A percentile compares a stretch with the other conserved stretches of the same genome.
Evolutionary conservation across 2,888 invertebrate genomes (phyloP).

Genomic region (Agonum fuliginosum): DNA sequence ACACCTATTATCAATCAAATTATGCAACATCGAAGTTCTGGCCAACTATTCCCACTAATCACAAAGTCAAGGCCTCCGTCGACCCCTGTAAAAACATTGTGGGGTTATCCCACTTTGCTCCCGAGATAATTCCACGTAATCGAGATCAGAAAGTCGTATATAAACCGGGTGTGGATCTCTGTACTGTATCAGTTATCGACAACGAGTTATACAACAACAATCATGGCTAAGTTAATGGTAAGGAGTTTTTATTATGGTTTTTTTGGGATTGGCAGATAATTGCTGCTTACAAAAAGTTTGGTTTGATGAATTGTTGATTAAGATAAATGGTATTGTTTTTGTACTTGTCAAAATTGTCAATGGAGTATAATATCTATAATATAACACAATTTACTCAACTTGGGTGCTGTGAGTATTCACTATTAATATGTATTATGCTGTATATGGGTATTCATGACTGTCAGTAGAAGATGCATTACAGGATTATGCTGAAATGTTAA

Average conservation of each 20-base stretch:
- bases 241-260: not conserved
- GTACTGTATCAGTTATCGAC: not conserved
- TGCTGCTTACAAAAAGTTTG: too few relatives aligned
- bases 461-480: too few relatives aligned
- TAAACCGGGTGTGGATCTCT: not conserved
- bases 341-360: too few relatives aligned
- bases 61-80: conserved; percentile 41
- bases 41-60: not conserved
- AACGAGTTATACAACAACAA: conserved; percentile 1
- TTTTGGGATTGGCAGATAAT: not conserved
- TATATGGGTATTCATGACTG: too few relatives aligned
- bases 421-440: too few relatives aligned
- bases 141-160: not conserved
- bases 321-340: too few relatives aligned
- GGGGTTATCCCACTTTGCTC: not conserved
- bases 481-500: too few relatives aligned
- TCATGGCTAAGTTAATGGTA: conserved; percentile 32
- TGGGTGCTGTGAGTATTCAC: too few relatives aligned
- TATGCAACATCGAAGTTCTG: not conserved
- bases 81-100: not conserved
- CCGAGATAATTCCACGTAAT: not conserved
- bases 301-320: too few relatives aligned
- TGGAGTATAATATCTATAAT: too few relatives aligned
- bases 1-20: too few relatives aligned
- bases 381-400: too few relatives aligned